phyloP scores from a whole-genome alignment of 2,113 vertebrate genomes.

The Gadus chalcogrammus region DNA sequence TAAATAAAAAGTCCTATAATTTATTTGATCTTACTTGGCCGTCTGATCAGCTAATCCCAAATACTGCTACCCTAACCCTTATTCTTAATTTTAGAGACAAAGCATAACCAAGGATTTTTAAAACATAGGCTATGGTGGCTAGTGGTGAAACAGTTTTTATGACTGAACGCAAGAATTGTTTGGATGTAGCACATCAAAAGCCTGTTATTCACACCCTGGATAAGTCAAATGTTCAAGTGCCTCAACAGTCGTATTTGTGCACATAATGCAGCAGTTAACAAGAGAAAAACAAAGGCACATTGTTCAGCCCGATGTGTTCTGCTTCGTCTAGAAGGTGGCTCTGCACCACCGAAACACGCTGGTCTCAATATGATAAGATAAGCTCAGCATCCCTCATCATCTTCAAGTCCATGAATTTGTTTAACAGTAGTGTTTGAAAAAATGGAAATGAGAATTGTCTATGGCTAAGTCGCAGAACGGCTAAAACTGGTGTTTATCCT shows the following conservation, averaged over 20 bases:
- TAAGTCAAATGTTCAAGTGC: conserved; percentile 40
- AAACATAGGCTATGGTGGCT: too few relatives aligned
- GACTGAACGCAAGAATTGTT: conserved; percentile 35
- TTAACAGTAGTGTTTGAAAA: conserved; percentile 46
- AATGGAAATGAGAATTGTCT: conserved; percentile 58
- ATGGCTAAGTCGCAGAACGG: conserved; percentile 53
- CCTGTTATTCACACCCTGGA: conserved; percentile 34
- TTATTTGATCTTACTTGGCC: too few relatives aligned
- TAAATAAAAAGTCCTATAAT: too few relatives aligned
- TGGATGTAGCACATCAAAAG: conserved; percentile 65
- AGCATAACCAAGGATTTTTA: too few relatives aligned
- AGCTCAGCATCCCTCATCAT: conserved; percentile 46
- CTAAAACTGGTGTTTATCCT: conserved; percentile 68
- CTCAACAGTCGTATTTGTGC: conserved; percentile 60
- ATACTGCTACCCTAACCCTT: too few relatives aligned
- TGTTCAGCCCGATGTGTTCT: conserved; percentile 50
- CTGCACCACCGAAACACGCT: conserved; percentile 51
- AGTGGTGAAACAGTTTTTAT: too few relatives aligned
- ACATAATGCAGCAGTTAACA: conserved; percentile 52
- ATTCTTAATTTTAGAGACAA: too few relatives aligned
- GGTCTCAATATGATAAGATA: conserved; percentile 58
- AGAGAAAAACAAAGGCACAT: conserved; percentile 53
- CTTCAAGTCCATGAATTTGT: conserved; percentile 41
- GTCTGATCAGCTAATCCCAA: too few relatives aligned
- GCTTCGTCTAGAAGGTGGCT: conserved; percentile 41